phyloP scores from a whole-genome alignment of 1,140 invertebrate species.

The Euwallacea fornicatus region DNA sequence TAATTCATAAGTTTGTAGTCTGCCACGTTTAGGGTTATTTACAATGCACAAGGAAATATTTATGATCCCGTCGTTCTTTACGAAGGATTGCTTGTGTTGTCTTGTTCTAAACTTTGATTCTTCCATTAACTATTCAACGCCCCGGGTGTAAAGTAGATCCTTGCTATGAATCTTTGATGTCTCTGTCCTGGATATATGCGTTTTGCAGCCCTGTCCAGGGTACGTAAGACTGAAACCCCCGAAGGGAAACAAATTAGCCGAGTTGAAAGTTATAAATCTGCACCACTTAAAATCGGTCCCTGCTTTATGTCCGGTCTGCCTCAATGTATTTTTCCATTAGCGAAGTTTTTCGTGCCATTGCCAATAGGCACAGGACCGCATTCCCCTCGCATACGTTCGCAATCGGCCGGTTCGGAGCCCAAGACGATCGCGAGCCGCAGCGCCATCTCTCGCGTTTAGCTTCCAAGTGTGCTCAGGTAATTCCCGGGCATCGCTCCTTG shows the following conservation, averaged over 20 bases:
- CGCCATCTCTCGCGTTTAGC: too few species aligned
- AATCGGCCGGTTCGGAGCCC: too few species aligned
- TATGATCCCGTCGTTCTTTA: conserved; percentile 49
- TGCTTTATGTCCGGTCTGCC: conserved; percentile 35
- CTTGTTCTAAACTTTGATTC: conserved; percentile 52
- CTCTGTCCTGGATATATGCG: background rate
- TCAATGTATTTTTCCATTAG: conserved; percentile 35
- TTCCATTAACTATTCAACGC: conserved; percentile 47
- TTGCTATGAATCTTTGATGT: conserved; percentile 30
- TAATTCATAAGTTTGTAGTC: conserved; percentile 57
- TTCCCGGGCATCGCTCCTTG: too few species aligned
- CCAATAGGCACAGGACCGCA: conserved; percentile 28
- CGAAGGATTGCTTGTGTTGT: conserved; percentile 50
- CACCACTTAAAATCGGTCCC: conserved; percentile 34
- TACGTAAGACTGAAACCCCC: background rate
- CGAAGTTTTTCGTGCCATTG: conserved; percentile 21
- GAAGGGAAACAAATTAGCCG: conserved; percentile 30
- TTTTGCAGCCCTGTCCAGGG: background rate
- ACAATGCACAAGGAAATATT: conserved; percentile 56
- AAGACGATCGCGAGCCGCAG: too few species aligned
- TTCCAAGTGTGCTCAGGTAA: too few species aligned
- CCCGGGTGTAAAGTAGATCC: conserved; percentile 38
- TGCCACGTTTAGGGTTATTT: conserved; percentile 56
- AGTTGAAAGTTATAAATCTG: conserved; percentile 31
- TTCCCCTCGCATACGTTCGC: background rate